phyloP scores from a whole-genome alignment of 2,113 vertebrate species.

The Glaucidium brasilianum region DNA sequence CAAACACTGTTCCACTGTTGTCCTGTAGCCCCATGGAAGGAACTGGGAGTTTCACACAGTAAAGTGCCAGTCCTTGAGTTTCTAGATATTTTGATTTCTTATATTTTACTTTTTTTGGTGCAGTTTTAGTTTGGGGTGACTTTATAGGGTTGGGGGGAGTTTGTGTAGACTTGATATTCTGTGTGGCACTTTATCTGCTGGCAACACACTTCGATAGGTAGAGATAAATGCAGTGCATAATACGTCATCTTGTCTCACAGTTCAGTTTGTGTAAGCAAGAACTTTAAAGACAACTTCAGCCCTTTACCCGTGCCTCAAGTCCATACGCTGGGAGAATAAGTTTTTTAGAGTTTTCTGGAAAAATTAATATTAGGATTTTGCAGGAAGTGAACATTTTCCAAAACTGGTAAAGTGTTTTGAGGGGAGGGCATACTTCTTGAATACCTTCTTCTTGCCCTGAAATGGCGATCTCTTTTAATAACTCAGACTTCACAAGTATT shows the following conservation, averaged over 20 bases:
- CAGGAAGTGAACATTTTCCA: background rate
- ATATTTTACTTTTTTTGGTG: background rate
- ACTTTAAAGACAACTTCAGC: background rate
- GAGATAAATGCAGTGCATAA: background rate
- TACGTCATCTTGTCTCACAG: fast-evolving
- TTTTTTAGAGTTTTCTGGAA: background rate
- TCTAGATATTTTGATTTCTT: background rate
- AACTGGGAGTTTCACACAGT: background rate
- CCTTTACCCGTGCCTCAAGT: background rate
- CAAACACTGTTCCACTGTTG: fast-evolving
- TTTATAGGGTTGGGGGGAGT: background rate
- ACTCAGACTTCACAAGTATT: background rate
- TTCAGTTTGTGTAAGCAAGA: background rate
- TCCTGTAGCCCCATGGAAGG: background rate
- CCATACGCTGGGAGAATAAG: background rate
- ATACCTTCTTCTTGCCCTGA: background rate
- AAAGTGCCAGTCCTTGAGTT: background rate
- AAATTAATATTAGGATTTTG: background rate
- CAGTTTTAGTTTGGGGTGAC: background rate
- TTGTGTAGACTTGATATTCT: background rate
- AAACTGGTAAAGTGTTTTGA: background rate
- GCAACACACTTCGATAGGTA: no score
- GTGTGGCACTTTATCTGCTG: background rate
- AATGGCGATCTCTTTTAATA: background rate
- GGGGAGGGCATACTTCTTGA: background rate